These are phyloP conservation scores for Penaeus chinensis DNA, from an alignment of 1,140 invertebrate species.

Conservation along the genomic window DNA sequence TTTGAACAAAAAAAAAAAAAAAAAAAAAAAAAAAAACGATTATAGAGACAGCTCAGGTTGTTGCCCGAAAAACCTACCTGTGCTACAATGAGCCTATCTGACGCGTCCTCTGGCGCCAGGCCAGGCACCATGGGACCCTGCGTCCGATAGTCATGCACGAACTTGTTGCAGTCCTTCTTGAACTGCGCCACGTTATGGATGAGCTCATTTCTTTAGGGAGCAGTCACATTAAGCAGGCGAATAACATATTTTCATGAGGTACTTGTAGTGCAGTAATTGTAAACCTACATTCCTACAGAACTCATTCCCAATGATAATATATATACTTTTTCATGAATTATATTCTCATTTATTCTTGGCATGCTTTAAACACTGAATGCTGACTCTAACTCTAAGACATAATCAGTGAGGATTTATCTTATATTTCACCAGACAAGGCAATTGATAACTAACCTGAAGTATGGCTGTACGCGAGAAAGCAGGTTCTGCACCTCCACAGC, in stretches of 20 bases:
- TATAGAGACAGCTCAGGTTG: too few species aligned
- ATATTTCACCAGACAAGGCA: neutral
- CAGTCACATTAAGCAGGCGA: neutral
- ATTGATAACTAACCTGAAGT: conserved; percentile 72
- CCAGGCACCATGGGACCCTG: conserved; percentile 9
- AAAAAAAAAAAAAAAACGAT: too few species aligned
- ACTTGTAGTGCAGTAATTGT: too few species aligned
- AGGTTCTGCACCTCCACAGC: conserved; percentile 84
- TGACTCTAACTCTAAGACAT: too few species aligned
- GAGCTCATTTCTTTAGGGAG: neutral
- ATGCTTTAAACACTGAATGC: too few species aligned
- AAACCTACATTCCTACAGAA: too few species aligned
- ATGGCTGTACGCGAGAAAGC: conserved; percentile 86
- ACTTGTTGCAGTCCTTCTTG: conserved; percentile 13
- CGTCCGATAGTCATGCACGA: conserved; percentile 4
- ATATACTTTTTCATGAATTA: too few species aligned
- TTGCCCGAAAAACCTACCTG: neutral
- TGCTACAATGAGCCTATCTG: neutral
- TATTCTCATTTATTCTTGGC: too few species aligned
- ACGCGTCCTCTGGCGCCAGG: neutral
- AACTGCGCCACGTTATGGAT: neutral
- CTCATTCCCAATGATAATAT: too few species aligned
- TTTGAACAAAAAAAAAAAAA: too few species aligned
- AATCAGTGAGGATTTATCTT: too few species aligned
- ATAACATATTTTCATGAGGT: too few species aligned